Base-by-base conservation (phyloP, 2,888 invertebrate genomes). In the Philonicus albiceps region DNA sequence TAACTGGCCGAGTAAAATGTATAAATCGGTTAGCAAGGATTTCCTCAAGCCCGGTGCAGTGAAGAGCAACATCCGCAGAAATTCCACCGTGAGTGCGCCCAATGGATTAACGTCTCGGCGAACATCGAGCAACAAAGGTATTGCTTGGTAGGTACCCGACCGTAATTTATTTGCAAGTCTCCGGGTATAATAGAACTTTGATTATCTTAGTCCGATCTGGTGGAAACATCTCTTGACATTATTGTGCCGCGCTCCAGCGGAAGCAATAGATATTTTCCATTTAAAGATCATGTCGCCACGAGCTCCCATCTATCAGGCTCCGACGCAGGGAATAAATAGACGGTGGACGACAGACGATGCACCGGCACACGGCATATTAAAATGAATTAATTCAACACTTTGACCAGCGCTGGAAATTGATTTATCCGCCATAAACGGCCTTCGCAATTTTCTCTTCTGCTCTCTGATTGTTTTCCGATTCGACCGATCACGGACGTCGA, bases 351-450 rank as follows among this genome's bases (percentile, higher is more conserved):
- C n/a, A 37, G 34, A 27, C 64, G 64, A 34, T 27, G 81, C 43
- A 83, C 19, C 64, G 22, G 55, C 31, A 31, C 53, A 34, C 64
- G 37, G 81, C 22, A 83, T 83, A 83, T 83, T 83, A 83, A 83
- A 83, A 83, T 83, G 64, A 83, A 83, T 83, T 83, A 83, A 83
- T 83, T 83, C 81, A 83, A 64, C 81, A 83, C 81, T 83, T 83
- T 83, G 80, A 83, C 81, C 64, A 37, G 27, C 43, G 22, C 81
- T 64, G 64, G 81, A 64, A 83, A 83, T 83, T 83, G 81, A 83
- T 83, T 83, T 83, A 55, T 83, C 81, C 81, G 8, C 31, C 81
- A 55, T 37, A 43, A 64, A 31, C 22, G 64, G 64, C 64, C 16
- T 64, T 34, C 55, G 55, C 55, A 37, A 55, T 64, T 55, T 55